A percentile compares a stretch with the other conserved stretches of the same genome.
phyloP scores from a whole-genome alignment of 2,113 vertebrate genomes.

The Eublepharis macularius region DNA sequence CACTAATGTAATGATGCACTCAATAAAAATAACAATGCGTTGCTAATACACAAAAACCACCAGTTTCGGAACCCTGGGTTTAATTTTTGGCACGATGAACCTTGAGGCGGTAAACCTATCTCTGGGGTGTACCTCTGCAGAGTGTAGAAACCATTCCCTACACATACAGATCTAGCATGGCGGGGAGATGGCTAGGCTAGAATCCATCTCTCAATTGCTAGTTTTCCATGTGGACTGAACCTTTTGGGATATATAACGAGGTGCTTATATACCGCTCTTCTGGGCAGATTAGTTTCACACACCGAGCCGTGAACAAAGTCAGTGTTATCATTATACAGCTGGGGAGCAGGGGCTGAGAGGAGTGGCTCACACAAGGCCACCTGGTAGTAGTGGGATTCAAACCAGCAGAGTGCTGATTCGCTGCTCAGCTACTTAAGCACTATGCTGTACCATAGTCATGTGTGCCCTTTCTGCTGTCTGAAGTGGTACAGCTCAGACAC shows the following conservation, averaged over 20 bases:
- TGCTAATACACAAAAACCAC: background rate
- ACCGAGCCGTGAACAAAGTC: too few species aligned
- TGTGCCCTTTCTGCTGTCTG: background rate
- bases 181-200: background rate
- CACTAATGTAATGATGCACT: background rate
- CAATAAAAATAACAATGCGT: background rate
- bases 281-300: too few species aligned
- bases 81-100: too few species aligned
- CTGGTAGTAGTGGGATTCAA: too few species aligned
- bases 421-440: too few species aligned
- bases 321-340: too few species aligned
- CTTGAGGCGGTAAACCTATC: background rate
- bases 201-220: background rate
- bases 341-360: too few species aligned
- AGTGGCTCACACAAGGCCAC: too few species aligned
- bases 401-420: too few species aligned
- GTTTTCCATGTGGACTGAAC: background rate
- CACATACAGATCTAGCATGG: background rate
- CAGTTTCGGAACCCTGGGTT: background rate
- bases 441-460: too few species aligned
- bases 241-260: background rate
- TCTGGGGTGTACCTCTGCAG: background rate
- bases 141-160: background rate
- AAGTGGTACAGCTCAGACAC: background rate
- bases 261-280: too few species aligned